Evolutionary conservation across 2,888 invertebrate species (phyloP).

Genomic region (Aporophyla nigra): DNA sequence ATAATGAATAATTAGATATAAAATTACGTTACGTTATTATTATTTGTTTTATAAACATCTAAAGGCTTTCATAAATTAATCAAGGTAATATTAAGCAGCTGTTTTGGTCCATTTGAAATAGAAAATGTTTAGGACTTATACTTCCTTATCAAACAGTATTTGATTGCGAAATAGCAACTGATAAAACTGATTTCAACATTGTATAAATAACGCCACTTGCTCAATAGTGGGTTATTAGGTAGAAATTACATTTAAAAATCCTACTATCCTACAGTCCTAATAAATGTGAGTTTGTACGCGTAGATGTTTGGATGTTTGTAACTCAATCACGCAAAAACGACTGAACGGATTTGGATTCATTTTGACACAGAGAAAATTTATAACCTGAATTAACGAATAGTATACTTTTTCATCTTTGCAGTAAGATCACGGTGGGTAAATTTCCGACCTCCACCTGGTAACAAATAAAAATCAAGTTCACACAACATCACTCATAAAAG

Average conservation of each 20-base stretch:
- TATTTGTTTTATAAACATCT: not conserved
- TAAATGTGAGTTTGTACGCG: no score
- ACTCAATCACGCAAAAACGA: no score
- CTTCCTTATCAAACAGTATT: not conserved
- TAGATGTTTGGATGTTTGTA: no score
- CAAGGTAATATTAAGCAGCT: no score
- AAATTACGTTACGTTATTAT: not conserved
- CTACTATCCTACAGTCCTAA: no score
- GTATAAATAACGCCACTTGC: conserved; percentile 7
- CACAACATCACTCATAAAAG: conserved; percentile 16
- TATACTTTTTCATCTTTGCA: no score
- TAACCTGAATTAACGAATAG: no score
- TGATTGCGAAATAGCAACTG: not conserved
- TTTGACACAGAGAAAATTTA: no score
- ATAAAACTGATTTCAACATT: conserved; percentile 3
- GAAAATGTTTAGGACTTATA: not conserved
- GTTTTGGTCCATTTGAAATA: not conserved
- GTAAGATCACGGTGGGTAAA: no score
- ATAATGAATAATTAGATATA: not conserved
- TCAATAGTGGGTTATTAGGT: not conserved
- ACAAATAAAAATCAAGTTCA: conserved; percentile 6
- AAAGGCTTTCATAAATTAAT: not conserved
- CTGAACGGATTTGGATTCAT: no score
- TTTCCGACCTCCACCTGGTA: no score
- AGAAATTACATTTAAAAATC: not conserved